Conservation (phyloP, 2,797 vertebrate genomes). For the Chaetodon trifasciatus region DNA sequence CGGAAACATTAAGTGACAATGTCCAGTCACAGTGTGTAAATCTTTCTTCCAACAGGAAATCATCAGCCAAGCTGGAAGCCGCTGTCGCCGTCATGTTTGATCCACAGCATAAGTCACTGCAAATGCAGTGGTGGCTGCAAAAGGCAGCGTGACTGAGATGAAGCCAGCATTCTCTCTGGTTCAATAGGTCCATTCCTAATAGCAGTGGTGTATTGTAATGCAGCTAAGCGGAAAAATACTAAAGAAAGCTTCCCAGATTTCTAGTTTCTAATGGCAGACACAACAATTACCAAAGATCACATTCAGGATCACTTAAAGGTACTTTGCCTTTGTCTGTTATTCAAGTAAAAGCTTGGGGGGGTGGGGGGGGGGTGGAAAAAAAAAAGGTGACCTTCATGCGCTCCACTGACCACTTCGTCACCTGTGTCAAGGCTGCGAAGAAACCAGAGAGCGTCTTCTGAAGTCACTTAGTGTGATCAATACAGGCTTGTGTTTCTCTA, state of each 20-base stretch:
- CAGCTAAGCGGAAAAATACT: slow-evolving; percentile 11
- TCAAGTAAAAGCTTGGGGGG: not conserved
- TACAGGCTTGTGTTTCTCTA: slow-evolving; percentile 50
- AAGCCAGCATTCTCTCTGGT: slow-evolving; percentile 1
- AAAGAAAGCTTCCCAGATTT: slow-evolving; percentile 3
- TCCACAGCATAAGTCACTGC: slow-evolving; percentile 17
- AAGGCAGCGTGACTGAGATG: slow-evolving; percentile 5
- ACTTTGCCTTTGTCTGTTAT: slow-evolving; percentile 14
- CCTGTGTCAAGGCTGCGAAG: slow-evolving; percentile 23
- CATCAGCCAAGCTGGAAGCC: slow-evolving; percentile 1
- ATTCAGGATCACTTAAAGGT: not conserved
- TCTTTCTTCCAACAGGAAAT: slow-evolving; percentile 44
- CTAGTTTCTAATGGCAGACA: slow-evolving; percentile 3
- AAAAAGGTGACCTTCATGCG: slow-evolving; percentile 41
- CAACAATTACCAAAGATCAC: slow-evolving; percentile 18
- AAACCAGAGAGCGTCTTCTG: slow-evolving; percentile 48
- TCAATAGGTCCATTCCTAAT: not conserved
- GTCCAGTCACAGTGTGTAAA: slow-evolving; percentile 12
- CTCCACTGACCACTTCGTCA: slow-evolving; percentile 34
- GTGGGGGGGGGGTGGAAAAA: no score
- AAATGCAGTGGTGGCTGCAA: slow-evolving; percentile 24
- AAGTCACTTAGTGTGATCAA: slow-evolving; percentile 59
- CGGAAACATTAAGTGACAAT: slow-evolving; percentile 22
- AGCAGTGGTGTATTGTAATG: slow-evolving; percentile 2
- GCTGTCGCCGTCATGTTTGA: slow-evolving; percentile 30